Evolutionary conservation across 2,113 vertebrate genomes (phyloP).

Genomic region (Dolichotis patagonum): DNA sequence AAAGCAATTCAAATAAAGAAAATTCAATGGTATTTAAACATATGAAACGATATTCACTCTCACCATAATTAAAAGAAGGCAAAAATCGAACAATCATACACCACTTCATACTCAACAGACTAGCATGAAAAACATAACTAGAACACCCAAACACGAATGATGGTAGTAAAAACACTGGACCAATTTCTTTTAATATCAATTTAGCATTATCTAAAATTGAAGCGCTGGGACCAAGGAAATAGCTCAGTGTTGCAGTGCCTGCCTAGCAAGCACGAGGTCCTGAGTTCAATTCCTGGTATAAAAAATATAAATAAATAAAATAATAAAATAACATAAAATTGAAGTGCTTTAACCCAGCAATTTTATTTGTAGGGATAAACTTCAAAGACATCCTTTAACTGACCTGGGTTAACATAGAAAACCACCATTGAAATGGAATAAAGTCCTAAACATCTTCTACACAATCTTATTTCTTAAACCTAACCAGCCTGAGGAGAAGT

Average conservation of each 20-base stretch:
- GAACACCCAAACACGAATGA: neutral
- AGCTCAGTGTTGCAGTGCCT: no score
- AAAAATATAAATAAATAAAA: no score
- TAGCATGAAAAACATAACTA: neutral
- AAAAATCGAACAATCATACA: neutral
- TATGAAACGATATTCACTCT: neutral
- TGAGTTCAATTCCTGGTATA: no score
- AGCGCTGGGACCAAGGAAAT: no score
- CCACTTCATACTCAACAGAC: neutral
- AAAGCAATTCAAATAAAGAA: constrained; percentile 36
- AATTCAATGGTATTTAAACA: neutral
- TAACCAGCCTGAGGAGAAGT: neutral
- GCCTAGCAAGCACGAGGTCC: no score
- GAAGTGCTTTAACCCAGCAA: neutral
- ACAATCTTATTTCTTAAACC: neutral
- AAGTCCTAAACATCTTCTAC: neutral
- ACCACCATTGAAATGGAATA: neutral
- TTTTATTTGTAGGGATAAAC: neutral
- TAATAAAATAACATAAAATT: neutral
- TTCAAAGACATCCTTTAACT: neutral
- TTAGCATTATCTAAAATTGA: neutral
- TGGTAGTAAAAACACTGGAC: neutral
- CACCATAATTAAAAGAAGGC: neutral
- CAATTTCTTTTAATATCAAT: neutral
- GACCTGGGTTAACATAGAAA: neutral